phyloP scores from a whole-genome alignment of 2,888 invertebrate species.

The Andrena bucephala region DNA sequence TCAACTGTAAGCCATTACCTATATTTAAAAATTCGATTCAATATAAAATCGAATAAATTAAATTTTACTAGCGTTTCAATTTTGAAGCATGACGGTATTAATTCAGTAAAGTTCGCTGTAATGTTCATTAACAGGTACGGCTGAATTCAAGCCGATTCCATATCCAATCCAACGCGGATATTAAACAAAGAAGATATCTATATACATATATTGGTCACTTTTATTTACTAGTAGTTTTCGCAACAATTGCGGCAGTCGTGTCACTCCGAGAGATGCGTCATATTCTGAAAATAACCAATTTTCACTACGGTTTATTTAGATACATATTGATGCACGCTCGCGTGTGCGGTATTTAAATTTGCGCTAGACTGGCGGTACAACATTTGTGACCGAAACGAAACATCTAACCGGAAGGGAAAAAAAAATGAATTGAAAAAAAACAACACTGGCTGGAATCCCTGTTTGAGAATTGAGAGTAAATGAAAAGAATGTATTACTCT shows the following conservation, averaged over 20 bases:
- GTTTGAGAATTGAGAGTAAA: neutral
- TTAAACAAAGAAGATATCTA: neutral
- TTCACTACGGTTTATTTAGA: slow-evolving; percentile 43
- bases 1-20: too few species aligned
- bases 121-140: slow-evolving; percentile 28
- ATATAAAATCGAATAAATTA: neutral
- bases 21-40: neutral
- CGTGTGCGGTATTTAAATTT: slow-evolving; percentile 45
- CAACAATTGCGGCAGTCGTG: slow-evolving; percentile 46
- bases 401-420: neutral
- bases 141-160: slow-evolving; percentile 40
- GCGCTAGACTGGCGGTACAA: slow-evolving; percentile 19
- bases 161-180: too few species aligned
- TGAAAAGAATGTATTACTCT: too few species aligned
- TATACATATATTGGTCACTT: slow-evolving; percentile 1
- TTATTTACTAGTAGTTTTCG: slow-evolving; percentile 47
- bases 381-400: slow-evolving; percentile 40
- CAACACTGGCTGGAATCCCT: neutral
- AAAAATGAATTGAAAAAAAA: neutral
- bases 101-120: slow-evolving; percentile 27
- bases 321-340: slow-evolving; percentile 7
- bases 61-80: slow-evolving; percentile 15
- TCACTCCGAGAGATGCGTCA: slow-evolving; percentile 31
- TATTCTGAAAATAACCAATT: slow-evolving; percentile 29
- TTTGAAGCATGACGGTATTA: slow-evolving; percentile 27